Evolutionary conservation across 2,797 vertebrate genomes (phyloP), one percentile per base, ranked within the genome.

Genomic region (Sus cebifrons): DNA sequence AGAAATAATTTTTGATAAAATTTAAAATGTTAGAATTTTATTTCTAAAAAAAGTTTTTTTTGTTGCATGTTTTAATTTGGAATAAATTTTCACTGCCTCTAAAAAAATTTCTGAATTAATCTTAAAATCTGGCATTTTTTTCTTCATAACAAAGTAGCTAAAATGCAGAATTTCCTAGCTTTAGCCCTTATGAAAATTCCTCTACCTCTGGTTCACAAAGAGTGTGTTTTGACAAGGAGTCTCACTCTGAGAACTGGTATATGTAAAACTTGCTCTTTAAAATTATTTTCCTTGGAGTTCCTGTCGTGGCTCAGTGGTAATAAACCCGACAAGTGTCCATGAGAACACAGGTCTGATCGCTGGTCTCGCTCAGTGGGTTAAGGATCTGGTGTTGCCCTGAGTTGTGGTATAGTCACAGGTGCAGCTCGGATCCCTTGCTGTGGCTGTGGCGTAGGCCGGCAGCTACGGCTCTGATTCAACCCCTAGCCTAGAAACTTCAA

Each of bases 41-140:
- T 96, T 96, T 94, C 8, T 83, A 78, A 20, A 93, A n/a, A 92
- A 91, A 73, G 77, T 12, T 15, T 0, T 40, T 77, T 83, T 78
- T 89, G 29, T 82, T 92, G 2, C 89, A 74, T 78, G 9, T 96
- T 95, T 95, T 84, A 71, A 78, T 92, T 94, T 91, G 44, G 25
- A 14, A 44, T 92, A 73, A 40, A 62, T 89, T 92, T 58, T 96
- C 29, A 84, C 23, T 74, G 4, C 14, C 29, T 77, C 0, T 83
- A 70, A 36, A 87, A 87, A 49, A 49, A 78, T 18, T 40, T 94
- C 13, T 82, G n/a, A 86, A 67, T 94, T 89, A 10, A 40, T 86
- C 75, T 81, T 95, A 96, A 91, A 94, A 84, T 14, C 16, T 88
- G 64, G 20, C 60, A 68, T 25, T 49, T 93, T 94, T 94, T 94